Evolutionary conservation across 1,140 invertebrate genomes (phyloP).

Genomic region (Cherax quadricarinatus): DNA sequence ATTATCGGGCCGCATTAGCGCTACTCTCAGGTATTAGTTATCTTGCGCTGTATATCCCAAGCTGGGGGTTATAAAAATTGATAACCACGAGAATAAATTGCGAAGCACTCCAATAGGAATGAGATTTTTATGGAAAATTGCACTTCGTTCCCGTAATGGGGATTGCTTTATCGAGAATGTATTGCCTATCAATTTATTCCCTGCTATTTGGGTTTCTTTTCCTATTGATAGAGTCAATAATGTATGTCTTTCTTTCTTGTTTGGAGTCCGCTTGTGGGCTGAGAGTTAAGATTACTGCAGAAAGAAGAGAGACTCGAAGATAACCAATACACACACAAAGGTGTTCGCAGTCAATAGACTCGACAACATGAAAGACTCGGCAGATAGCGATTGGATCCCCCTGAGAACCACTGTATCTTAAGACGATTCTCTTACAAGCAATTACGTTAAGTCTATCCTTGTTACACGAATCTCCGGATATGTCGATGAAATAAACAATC

Average conservation of each 20-base stretch:
- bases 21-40: conserved; percentile 69
- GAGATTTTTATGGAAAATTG: conserved; percentile 71
- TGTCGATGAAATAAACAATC: conserved; percentile 15
- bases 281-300: conserved; percentile 51
- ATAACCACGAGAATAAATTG: conserved; percentile 68
- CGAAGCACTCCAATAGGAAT: conserved; percentile 69
- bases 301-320: conserved; percentile 42
- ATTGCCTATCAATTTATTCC: conserved; percentile 68
- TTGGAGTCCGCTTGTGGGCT: conserved; percentile 22
- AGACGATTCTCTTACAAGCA: conserved; percentile 60
- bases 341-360: conserved; percentile 51
- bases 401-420: conserved; percentile 39
- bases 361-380: conserved; percentile 20
- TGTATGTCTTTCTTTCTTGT: conserved; percentile 55
- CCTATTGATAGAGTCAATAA: conserved; percentile 62
- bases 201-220: conserved; percentile 57
- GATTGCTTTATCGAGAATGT: conserved; percentile 67
- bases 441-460: conserved; percentile 51
- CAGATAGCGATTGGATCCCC: conserved; percentile 53
- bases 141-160: conserved; percentile 66
- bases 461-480: conserved; percentile 35
- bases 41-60: conserved; percentile 61
- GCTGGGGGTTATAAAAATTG: conserved; percentile 66
- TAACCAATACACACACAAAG: conserved; percentile 63
- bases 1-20: conserved; percentile 64